Evolutionary conservation across 53 echinoderm and acorn worm species (phyloP).

Genomic region (Antedon mediterranea): DNA sequence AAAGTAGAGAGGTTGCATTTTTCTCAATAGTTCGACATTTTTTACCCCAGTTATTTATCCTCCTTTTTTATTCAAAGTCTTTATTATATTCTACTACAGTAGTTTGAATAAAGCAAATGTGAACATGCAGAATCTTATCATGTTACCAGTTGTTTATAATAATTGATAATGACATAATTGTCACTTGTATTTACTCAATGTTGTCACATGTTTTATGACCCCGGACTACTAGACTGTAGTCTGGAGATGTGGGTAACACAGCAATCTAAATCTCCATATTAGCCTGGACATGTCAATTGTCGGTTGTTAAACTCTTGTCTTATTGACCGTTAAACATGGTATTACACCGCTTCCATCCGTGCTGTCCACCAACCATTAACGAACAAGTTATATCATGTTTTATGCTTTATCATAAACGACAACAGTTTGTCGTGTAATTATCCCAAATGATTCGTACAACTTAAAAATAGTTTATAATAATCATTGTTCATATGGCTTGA

Average conservation of each 20-base stretch:
- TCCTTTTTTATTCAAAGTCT: too few relatives aligned
- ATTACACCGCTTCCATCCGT: neutral
- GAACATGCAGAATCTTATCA: too few relatives aligned
- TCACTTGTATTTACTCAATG: neutral
- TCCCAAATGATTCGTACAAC: neutral
- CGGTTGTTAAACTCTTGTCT: neutral
- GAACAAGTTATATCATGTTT: neutral
- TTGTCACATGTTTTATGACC: neutral
- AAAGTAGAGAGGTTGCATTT: too few relatives aligned
- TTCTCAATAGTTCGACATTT: too few relatives aligned
- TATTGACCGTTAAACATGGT: neutral
- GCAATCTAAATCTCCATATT: neutral
- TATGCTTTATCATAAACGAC: neutral
- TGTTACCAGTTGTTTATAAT: too few relatives aligned
- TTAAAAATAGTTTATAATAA: neutral
- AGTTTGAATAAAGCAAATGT: too few relatives aligned
- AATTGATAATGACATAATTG: neutral
- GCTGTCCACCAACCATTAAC: too few relatives aligned
- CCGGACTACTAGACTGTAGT: neutral
- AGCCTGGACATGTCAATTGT: neutral
- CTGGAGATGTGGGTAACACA: neutral
- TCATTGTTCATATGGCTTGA: neutral
- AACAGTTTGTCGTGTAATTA: neutral
- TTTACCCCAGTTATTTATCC: too few relatives aligned
- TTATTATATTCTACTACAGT: too few relatives aligned